Percentiles rank a stretch among this genome's conserved stretches.
These are phyloP conservation scores for Lepidurus arcticus DNA, from an alignment of 1,140 invertebrate genomes.

Conservation along the genomic window DNA sequence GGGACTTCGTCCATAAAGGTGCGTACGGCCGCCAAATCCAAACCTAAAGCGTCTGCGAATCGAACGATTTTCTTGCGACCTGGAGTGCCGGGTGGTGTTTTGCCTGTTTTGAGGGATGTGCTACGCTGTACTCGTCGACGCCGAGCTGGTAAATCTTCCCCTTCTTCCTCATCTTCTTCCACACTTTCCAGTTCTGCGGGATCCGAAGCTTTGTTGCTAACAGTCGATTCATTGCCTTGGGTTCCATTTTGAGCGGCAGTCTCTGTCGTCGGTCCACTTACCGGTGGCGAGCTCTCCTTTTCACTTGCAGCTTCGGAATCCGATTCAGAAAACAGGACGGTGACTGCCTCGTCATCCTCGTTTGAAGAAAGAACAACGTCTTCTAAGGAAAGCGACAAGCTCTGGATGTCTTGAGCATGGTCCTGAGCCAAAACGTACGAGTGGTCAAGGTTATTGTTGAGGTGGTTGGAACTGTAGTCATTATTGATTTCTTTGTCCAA, in stretches of 20 bases:
- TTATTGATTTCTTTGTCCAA: background rate
- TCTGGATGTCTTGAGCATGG: background rate
- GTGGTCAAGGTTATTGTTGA: background rate
- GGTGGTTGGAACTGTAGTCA: background rate
- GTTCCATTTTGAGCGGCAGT: background rate
- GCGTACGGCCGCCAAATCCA: conserved; percentile 84
- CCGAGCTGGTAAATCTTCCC: conserved; percentile 33
- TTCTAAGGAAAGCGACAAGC: background rate
- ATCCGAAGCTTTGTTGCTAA: background rate
- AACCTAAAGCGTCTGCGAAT: conserved; percentile 87
- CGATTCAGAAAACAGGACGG: background rate
- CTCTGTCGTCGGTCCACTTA: background rate
- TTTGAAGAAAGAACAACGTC: background rate
- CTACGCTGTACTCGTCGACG: conserved; percentile 58
- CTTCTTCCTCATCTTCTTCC: conserved; percentile 34
- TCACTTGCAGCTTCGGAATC: conserved; percentile 1
- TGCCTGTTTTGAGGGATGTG: conserved; percentile 81
- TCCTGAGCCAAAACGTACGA: background rate
- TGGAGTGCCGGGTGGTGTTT: conserved; percentile 83
- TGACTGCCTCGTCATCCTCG: background rate
- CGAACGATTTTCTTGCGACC: conserved; percentile 87
- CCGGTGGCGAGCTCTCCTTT: background rate
- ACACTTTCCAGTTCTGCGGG: background rate
- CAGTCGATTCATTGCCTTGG: background rate
- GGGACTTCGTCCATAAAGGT: conserved; percentile 85